Evolutionary conservation across 2,888 invertebrate genomes (phyloP).

Genomic region (Heliconius charithonia): DNA sequence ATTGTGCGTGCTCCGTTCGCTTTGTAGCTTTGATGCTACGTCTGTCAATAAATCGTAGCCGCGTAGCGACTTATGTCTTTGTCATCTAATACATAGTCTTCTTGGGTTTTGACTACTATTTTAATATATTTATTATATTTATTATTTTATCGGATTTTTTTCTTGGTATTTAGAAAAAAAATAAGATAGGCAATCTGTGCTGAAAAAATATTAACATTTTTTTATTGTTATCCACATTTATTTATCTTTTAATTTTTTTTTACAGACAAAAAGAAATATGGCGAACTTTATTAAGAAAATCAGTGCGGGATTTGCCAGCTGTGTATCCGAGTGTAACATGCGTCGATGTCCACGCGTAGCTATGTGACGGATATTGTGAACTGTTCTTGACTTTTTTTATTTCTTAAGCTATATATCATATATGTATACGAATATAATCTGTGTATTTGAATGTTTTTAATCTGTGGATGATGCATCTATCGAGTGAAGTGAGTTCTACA

Average conservation of each 20-base stretch:
- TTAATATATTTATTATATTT: too few relatives aligned
- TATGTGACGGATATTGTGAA: slow-evolving; percentile 72
- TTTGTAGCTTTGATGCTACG: slow-evolving; percentile 64
- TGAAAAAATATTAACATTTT: background rate
- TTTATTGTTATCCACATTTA: background rate
- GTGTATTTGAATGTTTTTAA: slow-evolving; percentile 29
- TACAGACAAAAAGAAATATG: slow-evolving; percentile 45
- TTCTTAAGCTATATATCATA: slow-evolving; percentile 43
- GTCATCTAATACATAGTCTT: background rate
- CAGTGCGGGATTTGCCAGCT: slow-evolving; percentile 37
- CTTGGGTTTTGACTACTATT: too few relatives aligned
- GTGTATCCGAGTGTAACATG: slow-evolving; percentile 46
- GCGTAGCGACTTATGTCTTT: slow-evolving; percentile 10
- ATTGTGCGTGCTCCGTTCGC: slow-evolving; percentile 59
- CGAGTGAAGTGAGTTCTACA: slow-evolving; percentile 90
- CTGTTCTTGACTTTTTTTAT: slow-evolving; percentile 49
- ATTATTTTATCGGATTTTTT: too few relatives aligned
- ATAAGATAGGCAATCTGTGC: too few relatives aligned
- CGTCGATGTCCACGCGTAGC: slow-evolving; percentile 49
- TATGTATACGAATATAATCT: slow-evolving; percentile 45
- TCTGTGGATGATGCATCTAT: slow-evolving; percentile 87
- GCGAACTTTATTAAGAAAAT: slow-evolving; percentile 31
- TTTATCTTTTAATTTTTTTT: slow-evolving; percentile 8
- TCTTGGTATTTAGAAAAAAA: too few relatives aligned
- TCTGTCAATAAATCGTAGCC: slow-evolving; percentile 42